phyloP scores from a whole-genome alignment of 2,113 vertebrate genomes.

The Pandion haliaetus region DNA sequence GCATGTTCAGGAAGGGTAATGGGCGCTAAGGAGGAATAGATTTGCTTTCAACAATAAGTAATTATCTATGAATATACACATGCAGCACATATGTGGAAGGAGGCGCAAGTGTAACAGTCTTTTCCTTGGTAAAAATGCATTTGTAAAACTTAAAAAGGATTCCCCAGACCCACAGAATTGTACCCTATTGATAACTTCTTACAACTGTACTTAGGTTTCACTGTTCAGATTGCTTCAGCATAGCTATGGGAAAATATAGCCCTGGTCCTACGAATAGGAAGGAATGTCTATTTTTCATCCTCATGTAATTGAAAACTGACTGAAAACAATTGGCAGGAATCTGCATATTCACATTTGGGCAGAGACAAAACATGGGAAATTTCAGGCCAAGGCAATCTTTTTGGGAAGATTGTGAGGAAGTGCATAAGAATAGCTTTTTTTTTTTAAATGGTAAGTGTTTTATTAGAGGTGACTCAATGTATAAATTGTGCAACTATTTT shows the following conservation, averaged over 20 bases:
- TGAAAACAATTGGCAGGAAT: slow-evolving; percentile 39
- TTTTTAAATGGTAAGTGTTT: background rate
- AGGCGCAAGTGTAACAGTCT: background rate
- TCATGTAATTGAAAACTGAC: slow-evolving; percentile 47
- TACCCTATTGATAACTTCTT: background rate
- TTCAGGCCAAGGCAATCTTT: background rate
- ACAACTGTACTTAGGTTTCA: background rate
- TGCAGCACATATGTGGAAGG: slow-evolving; percentile 23
- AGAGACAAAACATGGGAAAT: slow-evolving; percentile 29
- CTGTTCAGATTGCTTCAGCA: background rate
- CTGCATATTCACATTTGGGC: slow-evolving; percentile 28
- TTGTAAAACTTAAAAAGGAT: slow-evolving; percentile 16
- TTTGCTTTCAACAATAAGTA: slow-evolving; percentile 41
- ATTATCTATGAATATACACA: slow-evolving; percentile 7
- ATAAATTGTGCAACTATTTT: background rate
- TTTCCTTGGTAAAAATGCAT: background rate
- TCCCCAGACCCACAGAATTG: background rate
- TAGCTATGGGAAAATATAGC: slow-evolving; percentile 13
- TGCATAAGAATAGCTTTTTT: background rate
- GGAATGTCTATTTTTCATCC: slow-evolving; percentile 46
- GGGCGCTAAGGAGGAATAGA: background rate
- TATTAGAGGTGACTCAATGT: background rate
- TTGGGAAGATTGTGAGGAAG: background rate
- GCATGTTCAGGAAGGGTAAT: background rate
- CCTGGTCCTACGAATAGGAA: slow-evolving; percentile 5